These are phyloP conservation scores for Coilia nasus DNA, from an alignment of 2,797 vertebrate species.

Conservation along the genomic window DNA sequence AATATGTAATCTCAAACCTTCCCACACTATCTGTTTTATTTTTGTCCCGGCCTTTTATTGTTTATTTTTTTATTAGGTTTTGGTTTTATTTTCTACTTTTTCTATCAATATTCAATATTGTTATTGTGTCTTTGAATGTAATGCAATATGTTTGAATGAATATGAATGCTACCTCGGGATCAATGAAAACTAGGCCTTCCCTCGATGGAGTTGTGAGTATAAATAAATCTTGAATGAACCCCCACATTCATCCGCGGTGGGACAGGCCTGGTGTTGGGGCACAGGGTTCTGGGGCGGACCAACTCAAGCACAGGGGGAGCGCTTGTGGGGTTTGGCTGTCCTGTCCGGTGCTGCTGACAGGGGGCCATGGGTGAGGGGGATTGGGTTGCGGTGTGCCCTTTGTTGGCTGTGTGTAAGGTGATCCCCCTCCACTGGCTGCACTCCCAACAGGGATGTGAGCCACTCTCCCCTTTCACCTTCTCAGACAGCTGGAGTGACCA, in stretches of 20 bases:
- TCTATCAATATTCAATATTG: background rate
- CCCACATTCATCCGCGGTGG: background rate
- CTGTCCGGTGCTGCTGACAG: conserved; percentile 33
- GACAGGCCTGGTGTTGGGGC: background rate
- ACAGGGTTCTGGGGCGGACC: background rate
- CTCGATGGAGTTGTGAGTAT: too few species aligned
- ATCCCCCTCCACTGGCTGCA: conserved; percentile 20
- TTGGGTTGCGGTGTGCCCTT: conserved; percentile 42
- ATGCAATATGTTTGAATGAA: too few species aligned
- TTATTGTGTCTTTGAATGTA: too few species aligned
- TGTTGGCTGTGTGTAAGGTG: conserved; percentile 45
- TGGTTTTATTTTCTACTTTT: too few species aligned
- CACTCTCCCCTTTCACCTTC: conserved; percentile 38
- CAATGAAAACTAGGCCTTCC: too few species aligned
- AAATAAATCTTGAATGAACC: background rate
- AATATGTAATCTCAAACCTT: too few species aligned
- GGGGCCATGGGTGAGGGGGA: conserved; percentile 31
- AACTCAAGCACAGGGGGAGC: background rate
- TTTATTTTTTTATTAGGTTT: too few species aligned
- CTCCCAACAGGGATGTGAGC: conserved; percentile 29
- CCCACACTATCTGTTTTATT: too few species aligned
- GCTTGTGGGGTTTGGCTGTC: background rate
- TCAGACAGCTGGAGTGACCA: conserved; percentile 30
- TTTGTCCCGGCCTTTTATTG: too few species aligned
- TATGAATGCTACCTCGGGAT: too few species aligned